Conservation (phyloP, 2,888 invertebrate genomes). For the Hirtodrosophila alboralis region DNA sequence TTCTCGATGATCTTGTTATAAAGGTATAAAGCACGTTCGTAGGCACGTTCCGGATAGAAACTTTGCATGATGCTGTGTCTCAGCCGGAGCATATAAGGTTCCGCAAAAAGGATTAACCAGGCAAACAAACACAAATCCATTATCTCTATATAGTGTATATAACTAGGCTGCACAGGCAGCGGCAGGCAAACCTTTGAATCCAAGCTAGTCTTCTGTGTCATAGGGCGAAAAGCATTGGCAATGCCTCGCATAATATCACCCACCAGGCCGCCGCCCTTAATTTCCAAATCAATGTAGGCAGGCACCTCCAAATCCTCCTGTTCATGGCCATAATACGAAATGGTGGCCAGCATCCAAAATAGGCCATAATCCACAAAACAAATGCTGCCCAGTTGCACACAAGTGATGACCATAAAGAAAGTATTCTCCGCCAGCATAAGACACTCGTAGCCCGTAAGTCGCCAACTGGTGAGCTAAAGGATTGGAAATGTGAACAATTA, state of each 20-base stretch:
- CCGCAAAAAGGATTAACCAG: slow-evolving; percentile 89
- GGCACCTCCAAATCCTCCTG: slow-evolving; percentile 85
- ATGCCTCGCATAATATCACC: slow-evolving; percentile 88
- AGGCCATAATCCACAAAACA: slow-evolving; percentile 91
- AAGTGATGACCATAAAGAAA: slow-evolving; percentile 87
- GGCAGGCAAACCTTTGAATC: slow-evolving; percentile 90
- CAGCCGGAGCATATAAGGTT: slow-evolving; percentile 92
- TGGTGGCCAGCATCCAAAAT: slow-evolving; percentile 89
- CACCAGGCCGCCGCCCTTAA: slow-evolving; percentile 88
- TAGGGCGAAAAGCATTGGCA: slow-evolving; percentile 86
- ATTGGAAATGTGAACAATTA: neutral
- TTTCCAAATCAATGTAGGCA: slow-evolving; percentile 86
- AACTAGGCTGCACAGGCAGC: slow-evolving; percentile 88
- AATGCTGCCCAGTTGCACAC: slow-evolving; percentile 89
- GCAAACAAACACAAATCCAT: slow-evolving; percentile 86
- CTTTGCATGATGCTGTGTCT: slow-evolving; percentile 90
- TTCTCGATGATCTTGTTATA: slow-evolving; percentile 91
- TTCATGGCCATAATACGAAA: slow-evolving; percentile 85
- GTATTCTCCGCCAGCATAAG: slow-evolving; percentile 65
- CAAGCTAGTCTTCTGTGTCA: slow-evolving; percentile 85
- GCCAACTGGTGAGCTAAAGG: slow-evolving; percentile 75
- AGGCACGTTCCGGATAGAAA: slow-evolving; percentile 90
- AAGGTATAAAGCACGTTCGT: slow-evolving; percentile 90
- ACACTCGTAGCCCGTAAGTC: slow-evolving; percentile 74
- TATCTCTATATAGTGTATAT: slow-evolving; percentile 87